These are phyloP conservation scores for Oryzias sinensis DNA, from an alignment of 2,797 vertebrate species.

Conservation along the genomic window DNA sequence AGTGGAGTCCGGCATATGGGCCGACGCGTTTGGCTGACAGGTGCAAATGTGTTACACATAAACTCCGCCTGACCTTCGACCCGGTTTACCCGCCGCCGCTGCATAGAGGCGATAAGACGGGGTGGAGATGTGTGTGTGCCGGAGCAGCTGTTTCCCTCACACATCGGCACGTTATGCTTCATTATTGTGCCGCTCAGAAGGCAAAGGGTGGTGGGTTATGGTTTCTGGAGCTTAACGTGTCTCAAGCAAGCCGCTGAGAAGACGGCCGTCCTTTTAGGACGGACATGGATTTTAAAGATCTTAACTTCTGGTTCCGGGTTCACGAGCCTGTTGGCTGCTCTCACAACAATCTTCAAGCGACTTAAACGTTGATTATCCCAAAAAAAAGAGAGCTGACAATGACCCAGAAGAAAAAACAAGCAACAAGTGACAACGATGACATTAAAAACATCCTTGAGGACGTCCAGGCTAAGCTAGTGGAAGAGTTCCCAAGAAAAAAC, in stretches of 20 bases:
- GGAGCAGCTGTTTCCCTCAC: slow-evolving; percentile 82
- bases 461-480: too few species aligned
- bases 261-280: slow-evolving; percentile 7
- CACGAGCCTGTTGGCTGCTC: too few species aligned
- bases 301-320: too few species aligned
- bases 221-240: slow-evolving; percentile 62
- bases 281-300: too few species aligned
- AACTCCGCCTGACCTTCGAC: slow-evolving; percentile 79
- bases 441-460: too few species aligned
- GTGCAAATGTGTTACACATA: slow-evolving; percentile 62
- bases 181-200: slow-evolving; percentile 37
- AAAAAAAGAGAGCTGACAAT: too few species aligned
- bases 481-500: too few species aligned
- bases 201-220: slow-evolving; percentile 51
- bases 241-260: slow-evolving; percentile 54
- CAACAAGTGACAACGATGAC: too few species aligned
- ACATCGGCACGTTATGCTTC: slow-evolving; percentile 70
- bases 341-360: too few species aligned
- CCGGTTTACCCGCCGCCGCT: slow-evolving; percentile 46
- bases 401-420: too few species aligned
- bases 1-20: slow-evolving; percentile 54
- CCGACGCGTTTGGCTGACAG: slow-evolving; percentile 54
- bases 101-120: slow-evolving; percentile 35
- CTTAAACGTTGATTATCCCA: too few species aligned
- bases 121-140: slow-evolving; percentile 70